Evolutionary conservation across 2,797 vertebrate species (phyloP).

Genomic region (Tachyglossus aculeatus): DNA sequence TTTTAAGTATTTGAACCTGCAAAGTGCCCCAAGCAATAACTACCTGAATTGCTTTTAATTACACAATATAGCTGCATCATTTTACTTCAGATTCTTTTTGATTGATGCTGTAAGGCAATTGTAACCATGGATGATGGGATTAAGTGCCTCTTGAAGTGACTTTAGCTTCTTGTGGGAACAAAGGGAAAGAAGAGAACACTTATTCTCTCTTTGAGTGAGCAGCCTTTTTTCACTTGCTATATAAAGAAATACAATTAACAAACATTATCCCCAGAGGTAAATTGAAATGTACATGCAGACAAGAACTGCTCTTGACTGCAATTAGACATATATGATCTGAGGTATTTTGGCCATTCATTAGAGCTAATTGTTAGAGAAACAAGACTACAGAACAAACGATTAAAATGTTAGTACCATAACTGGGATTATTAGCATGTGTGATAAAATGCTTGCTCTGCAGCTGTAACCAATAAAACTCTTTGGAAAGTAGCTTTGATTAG

Average conservation of each 20-base stretch:
- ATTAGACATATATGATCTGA: slow-evolving; percentile 88
- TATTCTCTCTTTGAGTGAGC: slow-evolving; percentile 78
- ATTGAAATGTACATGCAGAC: slow-evolving; percentile 80
- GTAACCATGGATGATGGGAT: slow-evolving; percentile 96
- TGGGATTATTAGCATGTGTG: slow-evolving; percentile 80
- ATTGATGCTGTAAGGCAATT: slow-evolving; percentile 92
- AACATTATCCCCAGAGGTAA: slow-evolving; percentile 85
- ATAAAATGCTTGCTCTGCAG: slow-evolving; percentile 72
- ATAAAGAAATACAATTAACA: slow-evolving; percentile 87
- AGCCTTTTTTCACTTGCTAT: slow-evolving; percentile 72
- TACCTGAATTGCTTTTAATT: slow-evolving; percentile 94
- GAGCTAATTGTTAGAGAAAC: slow-evolving; percentile 86
- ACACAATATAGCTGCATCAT: slow-evolving; percentile 86
- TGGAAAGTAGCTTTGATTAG: slow-evolving; percentile 67
- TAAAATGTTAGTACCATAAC: slow-evolving; percentile 80
- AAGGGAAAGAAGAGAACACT: slow-evolving; percentile 86
- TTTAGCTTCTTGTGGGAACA: slow-evolving; percentile 92
- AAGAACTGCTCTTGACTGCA: slow-evolving; percentile 80
- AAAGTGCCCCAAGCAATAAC: slow-evolving; percentile 86
- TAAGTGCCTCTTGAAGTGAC: slow-evolving; percentile 97
- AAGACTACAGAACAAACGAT: slow-evolving; percentile 83
- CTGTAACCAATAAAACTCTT: slow-evolving; percentile 72
- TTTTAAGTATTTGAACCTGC: slow-evolving; percentile 80
- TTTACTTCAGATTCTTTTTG: slow-evolving; percentile 89
- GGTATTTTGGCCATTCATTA: slow-evolving; percentile 85